Evolutionary conservation across 2,113 vertebrate genomes (phyloP).

Genomic region (Pseudolaguvia tuberculata): DNA sequence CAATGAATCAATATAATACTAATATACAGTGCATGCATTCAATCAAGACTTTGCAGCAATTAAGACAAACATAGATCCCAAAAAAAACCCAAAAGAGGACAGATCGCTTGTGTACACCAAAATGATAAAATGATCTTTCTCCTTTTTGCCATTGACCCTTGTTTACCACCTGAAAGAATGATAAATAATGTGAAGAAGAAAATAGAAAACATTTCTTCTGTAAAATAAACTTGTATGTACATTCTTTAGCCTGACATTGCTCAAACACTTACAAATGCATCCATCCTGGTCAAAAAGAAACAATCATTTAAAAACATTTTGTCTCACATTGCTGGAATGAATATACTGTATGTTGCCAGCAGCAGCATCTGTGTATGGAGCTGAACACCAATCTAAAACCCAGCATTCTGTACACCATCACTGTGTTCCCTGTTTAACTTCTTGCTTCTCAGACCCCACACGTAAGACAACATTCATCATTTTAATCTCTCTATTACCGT

Average conservation of each 20-base stretch:
- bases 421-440: constrained; percentile 9
- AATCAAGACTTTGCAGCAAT: no score
- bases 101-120: no score
- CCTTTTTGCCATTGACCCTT: no score
- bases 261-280: background rate
- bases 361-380: background rate
- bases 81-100: no score
- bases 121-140: background rate
- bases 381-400: background rate
- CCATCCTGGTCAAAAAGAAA: background rate
- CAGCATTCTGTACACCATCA: constrained; percentile 7
- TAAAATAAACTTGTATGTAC: background rate
- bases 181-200: background rate
- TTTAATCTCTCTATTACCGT: constrained; percentile 19
- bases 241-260: background rate
- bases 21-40: no score
- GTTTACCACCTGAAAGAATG: background rate
- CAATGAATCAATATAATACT: no score
- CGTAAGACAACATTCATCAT: constrained; percentile 4
- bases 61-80: background rate
- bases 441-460: background rate
- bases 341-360: background rate
- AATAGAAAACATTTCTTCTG: background rate
- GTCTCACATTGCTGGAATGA: background rate
- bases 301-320: background rate